A percentile compares a stretch with the other conserved stretches of the same genome.
phyloP scores from a whole-genome alignment of 2,113 vertebrate species.

The Vireo altiloquus region DNA sequence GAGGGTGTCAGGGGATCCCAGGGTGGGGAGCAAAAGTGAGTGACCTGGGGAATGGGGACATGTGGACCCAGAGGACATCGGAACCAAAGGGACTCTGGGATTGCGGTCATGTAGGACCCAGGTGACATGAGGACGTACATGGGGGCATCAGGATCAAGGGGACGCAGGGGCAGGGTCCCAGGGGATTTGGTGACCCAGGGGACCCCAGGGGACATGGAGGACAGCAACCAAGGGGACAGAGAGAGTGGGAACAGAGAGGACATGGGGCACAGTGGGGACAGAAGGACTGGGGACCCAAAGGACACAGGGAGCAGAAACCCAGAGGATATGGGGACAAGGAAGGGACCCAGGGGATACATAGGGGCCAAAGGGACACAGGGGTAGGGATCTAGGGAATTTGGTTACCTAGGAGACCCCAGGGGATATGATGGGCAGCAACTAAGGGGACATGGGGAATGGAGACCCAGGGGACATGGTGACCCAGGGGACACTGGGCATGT shows the following conservation, averaged over 20 bases:
- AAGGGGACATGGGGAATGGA: neutral
- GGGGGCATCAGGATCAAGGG: neutral
- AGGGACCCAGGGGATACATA: neutral
- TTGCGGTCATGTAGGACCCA: too few relatives aligned
- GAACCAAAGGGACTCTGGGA: neutral
- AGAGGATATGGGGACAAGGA: neutral
- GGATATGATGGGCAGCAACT: neutral
- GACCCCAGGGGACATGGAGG: neutral
- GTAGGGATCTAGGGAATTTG: neutral
- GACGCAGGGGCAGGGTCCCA: too few relatives aligned
- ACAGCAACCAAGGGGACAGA: neutral
- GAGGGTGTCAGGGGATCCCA: neutral
- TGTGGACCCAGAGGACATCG: neutral
- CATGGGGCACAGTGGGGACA: neutral
- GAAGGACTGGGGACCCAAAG: neutral
- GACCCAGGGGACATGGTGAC: neutral
- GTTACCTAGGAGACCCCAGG: too few relatives aligned
- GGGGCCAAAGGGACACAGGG: too few relatives aligned
- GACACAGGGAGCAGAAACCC: neutral
- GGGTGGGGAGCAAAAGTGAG: neutral
- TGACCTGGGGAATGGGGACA: too few relatives aligned
- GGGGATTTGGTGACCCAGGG: neutral
- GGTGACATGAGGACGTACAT: rapidly evolving
- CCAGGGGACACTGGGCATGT: neutral
- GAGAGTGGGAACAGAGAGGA: neutral